These are phyloP conservation scores for Acrossocheilus wenchowensis DNA, from an alignment of 2,797 vertebrate genomes.

Conservation along the genomic window DNA sequence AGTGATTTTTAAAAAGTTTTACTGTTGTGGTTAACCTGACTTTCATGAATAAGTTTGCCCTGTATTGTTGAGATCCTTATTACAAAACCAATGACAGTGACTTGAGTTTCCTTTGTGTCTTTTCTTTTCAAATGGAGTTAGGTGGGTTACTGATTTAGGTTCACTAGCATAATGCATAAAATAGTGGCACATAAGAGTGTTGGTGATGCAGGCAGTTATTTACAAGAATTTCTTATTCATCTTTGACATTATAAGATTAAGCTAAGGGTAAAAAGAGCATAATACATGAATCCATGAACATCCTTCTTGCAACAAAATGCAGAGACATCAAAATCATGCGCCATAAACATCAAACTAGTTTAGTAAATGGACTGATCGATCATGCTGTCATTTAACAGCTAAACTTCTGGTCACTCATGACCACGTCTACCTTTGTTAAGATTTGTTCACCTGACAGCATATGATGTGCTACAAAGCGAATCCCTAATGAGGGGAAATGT, in stretches of 20 bases:
- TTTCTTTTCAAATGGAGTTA: background rate
- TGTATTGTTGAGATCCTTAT: background rate
- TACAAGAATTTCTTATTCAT: background rate
- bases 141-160: background rate
- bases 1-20: background rate
- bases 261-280: background rate
- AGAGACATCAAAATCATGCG: background rate
- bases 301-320: background rate
- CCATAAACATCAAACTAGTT: background rate
- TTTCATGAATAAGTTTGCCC: background rate
- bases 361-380: background rate
- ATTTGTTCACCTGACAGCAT: background rate
- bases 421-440: background rate
- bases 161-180: background rate
- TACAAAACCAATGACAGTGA: background rate
- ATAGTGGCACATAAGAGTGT: background rate
- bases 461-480: constrained; percentile 5
- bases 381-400: background rate
- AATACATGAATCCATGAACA: background rate
- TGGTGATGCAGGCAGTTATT: background rate
- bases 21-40: background rate
- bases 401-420: constrained; percentile 15
- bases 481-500: background rate
- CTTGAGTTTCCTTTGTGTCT: background rate
- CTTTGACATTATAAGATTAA: background rate